A percentile compares a stretch with the other conserved stretches of the same genome.
phyloP scores from a whole-genome alignment of 2,797 vertebrate genomes.

The Rallus crepitans region DNA sequence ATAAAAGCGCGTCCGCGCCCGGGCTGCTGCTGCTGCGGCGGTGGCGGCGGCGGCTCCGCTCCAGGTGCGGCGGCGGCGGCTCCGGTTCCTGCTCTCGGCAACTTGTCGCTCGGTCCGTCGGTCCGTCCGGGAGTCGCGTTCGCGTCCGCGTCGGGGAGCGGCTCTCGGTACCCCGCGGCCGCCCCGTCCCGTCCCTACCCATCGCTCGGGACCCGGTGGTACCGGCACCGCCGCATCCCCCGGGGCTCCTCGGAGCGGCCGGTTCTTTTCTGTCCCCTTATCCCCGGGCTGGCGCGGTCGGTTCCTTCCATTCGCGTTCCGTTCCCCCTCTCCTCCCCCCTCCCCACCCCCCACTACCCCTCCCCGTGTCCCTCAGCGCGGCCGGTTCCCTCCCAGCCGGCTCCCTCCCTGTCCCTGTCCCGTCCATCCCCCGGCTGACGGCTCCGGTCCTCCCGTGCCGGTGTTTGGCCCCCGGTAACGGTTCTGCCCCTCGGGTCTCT shows the following conservation, averaged over 20 bases:
- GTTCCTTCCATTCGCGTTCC: neutral
- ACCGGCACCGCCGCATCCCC: neutral
- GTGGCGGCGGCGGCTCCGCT: neutral
- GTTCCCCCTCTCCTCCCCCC: too few relatives aligned
- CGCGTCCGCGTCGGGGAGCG: neutral
- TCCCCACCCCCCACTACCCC: too few relatives aligned
- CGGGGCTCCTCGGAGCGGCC: neutral
- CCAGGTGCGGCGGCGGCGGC: neutral
- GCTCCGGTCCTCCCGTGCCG: neutral
- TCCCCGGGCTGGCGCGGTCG: neutral
- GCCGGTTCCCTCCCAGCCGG: too few relatives aligned
- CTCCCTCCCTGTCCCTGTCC: neutral
- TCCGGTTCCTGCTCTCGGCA: neutral
- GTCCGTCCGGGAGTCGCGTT: neutral
- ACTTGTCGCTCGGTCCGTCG: neutral
- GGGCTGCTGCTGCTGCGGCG: conserved; percentile 8
- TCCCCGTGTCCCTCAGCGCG: too few relatives aligned
- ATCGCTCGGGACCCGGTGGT: neutral
- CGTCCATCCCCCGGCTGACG: neutral
- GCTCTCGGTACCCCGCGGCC: neutral
- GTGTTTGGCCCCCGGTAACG: neutral
- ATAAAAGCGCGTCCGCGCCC: conserved; percentile 42
- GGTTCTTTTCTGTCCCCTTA: neutral
- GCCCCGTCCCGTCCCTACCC: neutral
- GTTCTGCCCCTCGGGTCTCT: neutral